These are phyloP conservation scores for Psilanteris sp. DNA, from an alignment of 1,140 invertebrate genomes.

Conservation along the genomic window DNA sequence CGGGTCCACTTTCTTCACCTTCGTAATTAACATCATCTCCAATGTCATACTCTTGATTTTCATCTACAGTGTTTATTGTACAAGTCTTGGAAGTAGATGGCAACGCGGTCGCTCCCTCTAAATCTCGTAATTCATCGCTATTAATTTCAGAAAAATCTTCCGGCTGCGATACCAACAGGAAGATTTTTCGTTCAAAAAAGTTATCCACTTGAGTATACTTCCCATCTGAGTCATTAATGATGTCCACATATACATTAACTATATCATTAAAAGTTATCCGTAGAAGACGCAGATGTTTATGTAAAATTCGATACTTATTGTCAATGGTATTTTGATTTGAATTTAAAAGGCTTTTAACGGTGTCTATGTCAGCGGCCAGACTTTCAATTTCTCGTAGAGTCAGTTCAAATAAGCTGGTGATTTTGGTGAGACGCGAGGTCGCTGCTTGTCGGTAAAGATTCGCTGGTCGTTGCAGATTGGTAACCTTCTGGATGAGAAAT, in stretches of 20 bases:
- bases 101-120: conserved; percentile 20
- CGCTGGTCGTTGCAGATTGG: conserved; percentile 90
- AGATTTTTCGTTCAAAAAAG: conserved; percentile 83
- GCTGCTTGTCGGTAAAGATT: conserved; percentile 96
- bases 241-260: conserved; percentile 83
- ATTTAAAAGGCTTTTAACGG: conserved; percentile 83
- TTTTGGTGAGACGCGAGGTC: conserved; percentile 92
- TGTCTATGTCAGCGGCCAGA: conserved; percentile 82
- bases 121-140: conserved; percentile 38
- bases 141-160: conserved; percentile 82
- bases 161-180: conserved; percentile 83
- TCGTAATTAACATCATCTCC: conserved; percentile 65
- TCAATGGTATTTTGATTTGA: conserved; percentile 31
- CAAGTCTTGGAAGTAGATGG: conserved; percentile 19
- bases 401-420: conserved; percentile 91
- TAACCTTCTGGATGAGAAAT: conserved; percentile 95
- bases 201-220: conserved; percentile 81
- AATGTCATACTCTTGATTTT: conserved; percentile 49
- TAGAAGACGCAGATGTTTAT: conserved; percentile 68
- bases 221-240: conserved; percentile 82
- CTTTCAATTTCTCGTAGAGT: conserved; percentile 73
- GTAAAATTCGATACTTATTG: conserved; percentile 56
- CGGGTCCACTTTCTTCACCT: conserved; percentile 43
- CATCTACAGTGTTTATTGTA: conserved; percentile 15
- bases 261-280: conserved; percentile 81